Evolutionary conservation across 2,888 invertebrate species (phyloP), one percentile per base, ranked within the genome.

Genomic region (Onthophagus sagittarius): DNA sequence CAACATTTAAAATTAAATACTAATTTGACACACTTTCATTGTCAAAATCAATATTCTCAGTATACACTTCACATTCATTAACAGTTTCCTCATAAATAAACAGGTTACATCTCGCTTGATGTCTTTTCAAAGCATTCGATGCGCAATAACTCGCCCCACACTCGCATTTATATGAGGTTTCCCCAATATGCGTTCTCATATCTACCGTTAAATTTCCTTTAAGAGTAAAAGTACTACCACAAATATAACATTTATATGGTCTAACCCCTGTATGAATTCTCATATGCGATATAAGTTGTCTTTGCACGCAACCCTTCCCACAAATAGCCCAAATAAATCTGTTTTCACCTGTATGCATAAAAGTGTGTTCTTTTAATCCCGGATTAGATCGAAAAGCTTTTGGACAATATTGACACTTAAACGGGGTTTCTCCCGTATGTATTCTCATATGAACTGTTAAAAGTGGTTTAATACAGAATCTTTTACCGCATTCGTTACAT

Each of bases 361-460:
- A 75, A 9, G 53, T 64, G 72, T 79, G 79, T 70, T 77, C 78
- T 63, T 78, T 77, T 77, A 79, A 75, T 15, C 74, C 74, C 64
- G 77, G 76, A 0, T 77, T 77, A 74, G 78, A 77, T 33, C 77
- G 75, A 71, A 78, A 79, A 2, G 77, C 77, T 72, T 53, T 71
- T 0, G 73, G 72, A 69, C 79, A 79, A 32, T 74, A 72, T 53
- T 53, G 39, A 72, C 79, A 79, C n/a, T 67, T 15, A 70, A 76
- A 77, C 0, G 79, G 79, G 2, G 76, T 77, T 70, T 77, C 77
- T 1, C 79, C 79, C 5, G 78, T 77, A 67, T 79, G 79, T 15
- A 71, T 77, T 31, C 78, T 71, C 5, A 73, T 39, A 23, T 79
- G 79, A 0, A 78, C 77, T n/a, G 74, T 77, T 32, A 78, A 71